Conservation (phyloP, 1,140 invertebrate species). For the Ceratosolen solmsi region DNA sequence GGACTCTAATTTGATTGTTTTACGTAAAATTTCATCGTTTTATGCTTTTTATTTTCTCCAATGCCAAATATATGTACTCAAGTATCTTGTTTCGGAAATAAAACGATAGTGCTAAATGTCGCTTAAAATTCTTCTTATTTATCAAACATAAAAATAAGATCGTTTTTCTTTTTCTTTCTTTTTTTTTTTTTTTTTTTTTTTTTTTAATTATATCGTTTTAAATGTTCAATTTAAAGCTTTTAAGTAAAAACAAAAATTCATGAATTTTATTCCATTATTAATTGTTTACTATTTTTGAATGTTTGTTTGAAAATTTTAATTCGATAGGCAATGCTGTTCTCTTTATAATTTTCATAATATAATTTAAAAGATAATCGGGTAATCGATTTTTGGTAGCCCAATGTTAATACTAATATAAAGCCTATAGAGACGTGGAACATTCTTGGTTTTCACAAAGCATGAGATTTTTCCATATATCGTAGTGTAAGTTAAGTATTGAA, state of each 20-base stretch:
- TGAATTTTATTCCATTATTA: neutral
- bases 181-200: too few species aligned
- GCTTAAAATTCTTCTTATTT: neutral
- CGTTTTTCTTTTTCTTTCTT: too few species aligned
- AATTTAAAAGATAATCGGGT: neutral
- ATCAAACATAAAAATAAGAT: too few species aligned
- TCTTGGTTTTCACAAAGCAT: slow-evolving; percentile 65
- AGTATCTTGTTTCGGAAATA: neutral
- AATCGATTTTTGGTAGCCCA: neutral
- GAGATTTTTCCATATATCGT: slow-evolving; percentile 65
- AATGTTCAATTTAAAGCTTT: too few species aligned
- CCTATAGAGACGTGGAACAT: slow-evolving; percentile 18
- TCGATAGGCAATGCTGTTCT: too few species aligned
- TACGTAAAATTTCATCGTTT: slow-evolving; percentile 10
- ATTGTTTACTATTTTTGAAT: too few species aligned
- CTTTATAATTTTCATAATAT: neutral
- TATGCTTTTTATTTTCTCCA: neutral
- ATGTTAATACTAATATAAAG: slow-evolving; percentile 3
- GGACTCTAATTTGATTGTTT: slow-evolving; percentile 19
- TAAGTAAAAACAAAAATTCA: too few species aligned
- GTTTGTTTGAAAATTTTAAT: too few species aligned
- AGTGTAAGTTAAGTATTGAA: slow-evolving; percentile 64
- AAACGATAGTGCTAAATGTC: slow-evolving; percentile 4
- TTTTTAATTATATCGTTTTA: too few species aligned
- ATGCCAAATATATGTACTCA: neutral